Evolutionary conservation across 1,140 invertebrate species (phyloP).

Genomic region (Caerostris darwini): DNA sequence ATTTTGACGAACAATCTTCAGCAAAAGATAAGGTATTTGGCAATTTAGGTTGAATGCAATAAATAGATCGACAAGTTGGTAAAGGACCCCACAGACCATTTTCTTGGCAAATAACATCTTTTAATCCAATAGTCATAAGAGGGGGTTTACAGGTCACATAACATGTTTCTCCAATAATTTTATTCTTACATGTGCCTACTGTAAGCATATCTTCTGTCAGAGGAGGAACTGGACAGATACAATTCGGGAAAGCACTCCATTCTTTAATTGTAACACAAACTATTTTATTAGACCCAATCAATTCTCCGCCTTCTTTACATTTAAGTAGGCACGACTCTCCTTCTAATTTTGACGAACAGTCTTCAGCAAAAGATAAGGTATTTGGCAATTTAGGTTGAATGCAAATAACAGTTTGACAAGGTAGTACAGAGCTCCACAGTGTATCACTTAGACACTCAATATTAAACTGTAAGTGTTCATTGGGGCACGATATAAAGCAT

Average conservation of each 20-base stretch:
- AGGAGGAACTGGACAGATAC: conserved; percentile 18
- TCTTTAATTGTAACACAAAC: neutral
- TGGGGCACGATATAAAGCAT: neutral
- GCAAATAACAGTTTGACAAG: neutral
- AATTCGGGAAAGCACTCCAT: conserved; percentile 19
- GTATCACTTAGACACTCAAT: neutral
- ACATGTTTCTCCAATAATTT: conserved; percentile 36
- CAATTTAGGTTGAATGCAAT: neutral
- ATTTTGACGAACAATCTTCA: neutral
- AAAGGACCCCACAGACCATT: neutral
- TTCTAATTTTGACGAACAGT: neutral
- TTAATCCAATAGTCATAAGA: neutral
- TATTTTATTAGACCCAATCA: conserved; percentile 11
- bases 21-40: neutral
- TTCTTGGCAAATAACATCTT: neutral
- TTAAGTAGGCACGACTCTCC: neutral
- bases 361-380: neutral
- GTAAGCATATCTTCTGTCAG: neutral
- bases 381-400: neutral
- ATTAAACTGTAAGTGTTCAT: too few relatives aligned
- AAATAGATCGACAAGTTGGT: neutral
- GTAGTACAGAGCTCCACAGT: neutral
- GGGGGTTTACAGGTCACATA: neutral
- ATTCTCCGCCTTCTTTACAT: neutral
- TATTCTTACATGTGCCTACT: neutral